A percentile compares a stretch with the other conserved stretches of the same genome.
Evolutionary conservation across 2,113 vertebrate genomes (phyloP).

Genomic region (Gnathonemus longibarbis): DNA sequence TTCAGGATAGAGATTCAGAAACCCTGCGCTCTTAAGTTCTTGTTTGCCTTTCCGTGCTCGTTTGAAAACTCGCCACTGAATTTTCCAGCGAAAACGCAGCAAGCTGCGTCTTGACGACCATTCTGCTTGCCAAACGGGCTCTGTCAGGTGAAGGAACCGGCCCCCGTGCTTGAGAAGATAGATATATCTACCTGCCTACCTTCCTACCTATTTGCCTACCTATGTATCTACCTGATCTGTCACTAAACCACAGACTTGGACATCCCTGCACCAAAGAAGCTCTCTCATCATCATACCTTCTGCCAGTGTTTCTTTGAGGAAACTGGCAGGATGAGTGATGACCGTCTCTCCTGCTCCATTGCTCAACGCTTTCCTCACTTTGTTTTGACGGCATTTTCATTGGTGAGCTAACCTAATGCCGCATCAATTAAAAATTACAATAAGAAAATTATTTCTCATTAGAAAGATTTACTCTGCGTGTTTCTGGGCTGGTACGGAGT

Average conservation of each 20-base stretch:
- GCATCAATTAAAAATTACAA: background rate
- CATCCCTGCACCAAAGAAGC: background rate
- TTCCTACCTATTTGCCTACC: background rate
- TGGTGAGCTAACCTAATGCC: background rate
- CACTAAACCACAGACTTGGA: background rate
- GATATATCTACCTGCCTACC: background rate
- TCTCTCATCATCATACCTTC: background rate
- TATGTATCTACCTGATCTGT: background rate
- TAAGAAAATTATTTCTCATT: background rate
- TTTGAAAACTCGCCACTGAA: conserved; percentile 47
- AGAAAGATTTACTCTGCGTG: background rate
- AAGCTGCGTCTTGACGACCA: conserved; percentile 54
- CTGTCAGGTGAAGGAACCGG: background rate
- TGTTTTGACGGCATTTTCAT: background rate
- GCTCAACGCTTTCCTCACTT: background rate
- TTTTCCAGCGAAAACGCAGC: conserved; percentile 54
- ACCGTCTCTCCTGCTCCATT: background rate
- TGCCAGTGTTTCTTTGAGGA: background rate
- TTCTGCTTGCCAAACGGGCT: background rate
- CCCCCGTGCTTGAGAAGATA: background rate
- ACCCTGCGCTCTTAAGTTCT: conserved; percentile 43
- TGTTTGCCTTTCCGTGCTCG: conserved; percentile 18
- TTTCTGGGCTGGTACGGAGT: background rate
- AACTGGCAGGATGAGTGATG: background rate
- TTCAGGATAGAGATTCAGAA: conserved; percentile 29